phyloP scores from a whole-genome alignment of 2,888 invertebrate species.

The Ophion obscuratus region DNA sequence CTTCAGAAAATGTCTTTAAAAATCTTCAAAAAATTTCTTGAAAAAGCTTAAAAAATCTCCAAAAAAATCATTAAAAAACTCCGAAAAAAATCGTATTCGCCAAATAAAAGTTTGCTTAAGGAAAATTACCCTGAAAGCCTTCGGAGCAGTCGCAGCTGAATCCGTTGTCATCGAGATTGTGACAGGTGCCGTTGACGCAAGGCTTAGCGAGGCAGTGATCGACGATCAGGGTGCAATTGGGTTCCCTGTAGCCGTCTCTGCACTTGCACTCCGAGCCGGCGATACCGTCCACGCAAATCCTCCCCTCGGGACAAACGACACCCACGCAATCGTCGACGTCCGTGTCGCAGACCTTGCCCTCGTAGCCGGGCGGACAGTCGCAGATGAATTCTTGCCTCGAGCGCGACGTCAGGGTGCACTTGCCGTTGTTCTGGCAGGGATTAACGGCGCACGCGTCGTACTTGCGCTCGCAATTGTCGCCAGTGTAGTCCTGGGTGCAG shows the following conservation, averaged over 20 bases:
- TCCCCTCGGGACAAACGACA: constrained; percentile 84
- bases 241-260: constrained; percentile 86
- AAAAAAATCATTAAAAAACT: not conserved
- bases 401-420: constrained; percentile 84
- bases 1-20: no score
- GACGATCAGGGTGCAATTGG: constrained; percentile 86
- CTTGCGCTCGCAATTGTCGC: constrained; percentile 86
- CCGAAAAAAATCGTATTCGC: constrained; percentile 23
- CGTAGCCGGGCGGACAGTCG: constrained; percentile 88
- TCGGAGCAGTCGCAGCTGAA: constrained; percentile 90
- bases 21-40: no score
- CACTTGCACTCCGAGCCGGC: constrained; percentile 87
- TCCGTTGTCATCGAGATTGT: constrained; percentile 86
- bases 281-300: constrained; percentile 86
- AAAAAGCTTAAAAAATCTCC: not conserved
- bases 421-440: constrained; percentile 88
- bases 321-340: constrained; percentile 89
- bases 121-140: constrained; percentile 87
- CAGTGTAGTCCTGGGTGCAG: constrained; percentile 86
- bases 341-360: constrained; percentile 88
- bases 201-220: constrained; percentile 88
- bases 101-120: not conserved
- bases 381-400: constrained; percentile 86
- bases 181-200: constrained; percentile 92
- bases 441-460: constrained; percentile 86